Conservation (phyloP, 2,797 vertebrate genomes). For the Pampus argenteus region DNA sequence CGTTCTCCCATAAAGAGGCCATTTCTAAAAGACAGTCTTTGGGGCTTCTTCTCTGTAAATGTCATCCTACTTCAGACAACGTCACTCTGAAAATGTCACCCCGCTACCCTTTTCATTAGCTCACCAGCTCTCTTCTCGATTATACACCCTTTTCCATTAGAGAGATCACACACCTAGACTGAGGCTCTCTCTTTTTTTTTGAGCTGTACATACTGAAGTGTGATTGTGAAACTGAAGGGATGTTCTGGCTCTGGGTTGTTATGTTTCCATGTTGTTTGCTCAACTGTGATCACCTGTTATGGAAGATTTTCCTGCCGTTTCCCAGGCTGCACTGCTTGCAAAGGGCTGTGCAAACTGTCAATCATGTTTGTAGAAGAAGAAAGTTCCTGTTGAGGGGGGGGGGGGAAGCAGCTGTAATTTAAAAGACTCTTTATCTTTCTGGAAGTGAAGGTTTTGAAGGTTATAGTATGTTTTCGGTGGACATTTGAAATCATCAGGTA, state of each 20-base stretch:
- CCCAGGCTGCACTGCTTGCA: slow-evolving; percentile 28
- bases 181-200: slow-evolving; percentile 5
- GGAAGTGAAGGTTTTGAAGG: slow-evolving; percentile 42
- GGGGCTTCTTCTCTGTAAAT: slow-evolving; percentile 73
- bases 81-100: slow-evolving; percentile 77
- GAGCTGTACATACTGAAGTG: slow-evolving; percentile 28
- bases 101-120: slow-evolving; percentile 73
- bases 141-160: slow-evolving; percentile 68
- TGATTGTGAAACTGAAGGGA: slow-evolving; percentile 50
- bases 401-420: background rate
- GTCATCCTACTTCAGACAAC: slow-evolving; percentile 74
- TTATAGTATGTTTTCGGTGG: background rate
- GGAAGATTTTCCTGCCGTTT: slow-evolving; percentile 41
- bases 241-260: slow-evolving; percentile 32
- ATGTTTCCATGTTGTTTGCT: slow-evolving; percentile 60
- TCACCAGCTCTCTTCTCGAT: slow-evolving; percentile 62
- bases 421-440: background rate
- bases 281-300: slow-evolving; percentile 57
- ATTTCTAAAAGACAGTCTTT: slow-evolving; percentile 51
- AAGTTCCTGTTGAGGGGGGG: background rate
- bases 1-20: slow-evolving; percentile 12
- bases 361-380: slow-evolving; percentile 7
- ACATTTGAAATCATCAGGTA: slow-evolving; percentile 24
- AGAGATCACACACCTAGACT: slow-evolving; percentile 57
- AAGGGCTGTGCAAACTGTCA: slow-evolving; percentile 30